Percentiles rank a stretch among this genome's conserved stretches.
These are phyloP conservation scores for Drosophila kanekoi DNA, from an alignment of 2,888 invertebrate species.

Conservation along the genomic window DNA sequence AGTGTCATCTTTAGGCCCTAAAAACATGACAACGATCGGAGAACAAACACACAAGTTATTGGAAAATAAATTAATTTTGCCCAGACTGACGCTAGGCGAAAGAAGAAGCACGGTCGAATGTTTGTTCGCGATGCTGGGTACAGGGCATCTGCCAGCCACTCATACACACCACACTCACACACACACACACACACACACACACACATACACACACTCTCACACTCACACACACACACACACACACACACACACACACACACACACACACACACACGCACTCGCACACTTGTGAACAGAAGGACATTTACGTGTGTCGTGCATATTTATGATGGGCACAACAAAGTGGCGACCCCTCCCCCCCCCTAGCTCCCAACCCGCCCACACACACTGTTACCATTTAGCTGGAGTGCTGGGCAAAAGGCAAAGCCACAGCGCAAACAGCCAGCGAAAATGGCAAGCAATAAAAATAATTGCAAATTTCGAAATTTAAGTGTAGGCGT, in stretches of 20 bases:
- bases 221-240: not conserved
- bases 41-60: too few relatives aligned
- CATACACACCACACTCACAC: not conserved
- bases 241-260: too few relatives aligned
- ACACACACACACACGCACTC: not conserved
- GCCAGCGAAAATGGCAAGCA: slow-evolving; percentile 73
- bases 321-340: slow-evolving; percentile 69
- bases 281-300: not conserved
- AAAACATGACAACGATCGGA: too few relatives aligned
- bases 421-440: slow-evolving; percentile 60
- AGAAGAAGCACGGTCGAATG: too few relatives aligned
- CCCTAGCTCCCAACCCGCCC: not conserved
- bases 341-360: slow-evolving; percentile 11
- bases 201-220: not conserved
- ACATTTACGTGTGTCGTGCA: slow-evolving; percentile 32
- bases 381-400: slow-evolving; percentile 7
- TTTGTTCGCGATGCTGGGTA: too few relatives aligned
- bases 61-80: too few relatives aligned
- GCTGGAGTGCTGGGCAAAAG: slow-evolving; percentile 36
- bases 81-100: too few relatives aligned
- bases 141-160: not conserved
- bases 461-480: slow-evolving; percentile 81
- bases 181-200: not conserved
- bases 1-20: too few relatives aligned
- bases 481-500: slow-evolving; percentile 79